Evolutionary conservation across 2,888 invertebrate species (phyloP).

Genomic region (Tenthredo livida): DNA sequence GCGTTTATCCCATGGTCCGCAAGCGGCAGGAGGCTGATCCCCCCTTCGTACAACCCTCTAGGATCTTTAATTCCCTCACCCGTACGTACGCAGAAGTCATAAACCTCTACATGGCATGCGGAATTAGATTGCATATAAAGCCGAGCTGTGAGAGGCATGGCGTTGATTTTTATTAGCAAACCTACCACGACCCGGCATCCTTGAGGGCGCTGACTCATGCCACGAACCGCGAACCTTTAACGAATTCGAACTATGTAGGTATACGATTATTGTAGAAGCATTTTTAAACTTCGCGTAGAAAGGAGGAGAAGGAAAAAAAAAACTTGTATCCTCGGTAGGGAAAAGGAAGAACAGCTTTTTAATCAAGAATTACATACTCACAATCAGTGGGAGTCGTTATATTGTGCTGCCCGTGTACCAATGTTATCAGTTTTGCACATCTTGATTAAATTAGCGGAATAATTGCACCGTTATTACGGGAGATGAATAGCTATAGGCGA

Average conservation of each 20-base stretch:
- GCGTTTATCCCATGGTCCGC: slow-evolving; percentile 21
- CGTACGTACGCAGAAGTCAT: slow-evolving; percentile 52
- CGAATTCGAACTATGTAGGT: neutral
- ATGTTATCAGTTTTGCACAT: neutral
- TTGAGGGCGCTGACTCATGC: slow-evolving; percentile 25
- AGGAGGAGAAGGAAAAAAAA: neutral
- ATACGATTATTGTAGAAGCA: neutral
- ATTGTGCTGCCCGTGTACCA: neutral
- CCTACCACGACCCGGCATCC: neutral
- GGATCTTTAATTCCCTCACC: slow-evolving; percentile 41
- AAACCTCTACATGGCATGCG: slow-evolving; percentile 58
- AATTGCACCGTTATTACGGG: neutral
- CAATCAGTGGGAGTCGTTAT: neutral
- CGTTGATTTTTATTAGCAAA: slow-evolving; percentile 18
- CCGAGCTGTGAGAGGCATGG: neutral
- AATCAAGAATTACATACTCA: slow-evolving; percentile 3
- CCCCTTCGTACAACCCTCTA: slow-evolving; percentile 22
- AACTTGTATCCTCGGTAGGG: neutral
- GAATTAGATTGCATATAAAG: slow-evolving; percentile 59
- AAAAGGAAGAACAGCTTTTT: neutral
- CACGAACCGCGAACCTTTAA: neutral
- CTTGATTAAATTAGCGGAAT: slow-evolving; percentile 3
- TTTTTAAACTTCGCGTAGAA: neutral
- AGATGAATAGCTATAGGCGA: neutral
- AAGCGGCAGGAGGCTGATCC: neutral